phyloP scores from a whole-genome alignment of 2,113 vertebrate species.

The Toxostoma redivivum region DNA sequence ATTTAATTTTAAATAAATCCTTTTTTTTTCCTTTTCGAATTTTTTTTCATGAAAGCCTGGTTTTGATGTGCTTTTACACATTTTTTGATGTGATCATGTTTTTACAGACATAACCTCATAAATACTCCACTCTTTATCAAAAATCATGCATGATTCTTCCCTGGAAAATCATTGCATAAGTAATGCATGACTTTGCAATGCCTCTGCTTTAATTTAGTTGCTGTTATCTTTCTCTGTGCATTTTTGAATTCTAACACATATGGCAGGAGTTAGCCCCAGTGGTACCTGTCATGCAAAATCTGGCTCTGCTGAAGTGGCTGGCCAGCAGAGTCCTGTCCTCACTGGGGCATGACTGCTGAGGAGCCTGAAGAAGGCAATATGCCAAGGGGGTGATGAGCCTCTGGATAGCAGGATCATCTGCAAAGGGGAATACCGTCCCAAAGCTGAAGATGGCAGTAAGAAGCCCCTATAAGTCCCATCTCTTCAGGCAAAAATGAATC shows the following conservation, averaged over 20 bases:
- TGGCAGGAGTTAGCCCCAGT: neutral
- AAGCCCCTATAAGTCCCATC: neutral
- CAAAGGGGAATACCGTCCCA: neutral
- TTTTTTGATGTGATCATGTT: too few relatives aligned
- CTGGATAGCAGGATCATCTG: neutral
- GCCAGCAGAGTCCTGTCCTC: neutral
- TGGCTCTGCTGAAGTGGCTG: neutral
- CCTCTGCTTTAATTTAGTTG: neutral
- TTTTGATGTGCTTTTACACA: neutral
- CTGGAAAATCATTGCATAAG: neutral
- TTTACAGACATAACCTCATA: neutral
- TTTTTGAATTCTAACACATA: neutral
- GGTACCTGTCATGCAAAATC: neutral
- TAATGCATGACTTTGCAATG: neutral
- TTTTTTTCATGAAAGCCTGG: neutral
- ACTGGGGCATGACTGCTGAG: fast-evolving
- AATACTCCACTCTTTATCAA: neutral
- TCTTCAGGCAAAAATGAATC: neutral
- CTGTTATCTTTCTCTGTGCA: neutral
- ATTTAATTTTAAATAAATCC: neutral
- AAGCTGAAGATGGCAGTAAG: neutral
- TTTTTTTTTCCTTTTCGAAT: neutral
- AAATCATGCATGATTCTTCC: neutral
- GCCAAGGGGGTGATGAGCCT: fast-evolving
- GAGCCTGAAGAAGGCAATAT: neutral